Percentiles rank a stretch among this genome's conserved stretches.
Conservation (phyloP, 37 sponge, comb jelly and placozoan species). For the Oopsacas minuta region DNA sequence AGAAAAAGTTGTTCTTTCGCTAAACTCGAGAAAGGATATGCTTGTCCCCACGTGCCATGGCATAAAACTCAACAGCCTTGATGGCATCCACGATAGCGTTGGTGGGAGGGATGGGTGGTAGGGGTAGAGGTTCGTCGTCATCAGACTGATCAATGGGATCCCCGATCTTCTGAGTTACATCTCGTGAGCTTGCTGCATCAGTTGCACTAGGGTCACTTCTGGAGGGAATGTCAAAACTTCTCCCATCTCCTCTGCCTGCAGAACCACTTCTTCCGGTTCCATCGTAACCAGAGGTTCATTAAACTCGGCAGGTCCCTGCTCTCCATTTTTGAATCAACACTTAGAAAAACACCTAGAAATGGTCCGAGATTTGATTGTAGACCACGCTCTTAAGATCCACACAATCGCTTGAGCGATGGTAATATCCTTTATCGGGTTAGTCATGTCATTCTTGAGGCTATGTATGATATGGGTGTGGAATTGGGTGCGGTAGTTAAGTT, state of each 20-base stretch:
- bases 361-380: not conserved
- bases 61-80: not conserved
- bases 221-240: not conserved
- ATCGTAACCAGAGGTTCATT: not conserved
- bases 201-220: not conserved
- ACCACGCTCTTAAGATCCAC: not conserved
- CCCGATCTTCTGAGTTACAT: not conserved
- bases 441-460: not conserved
- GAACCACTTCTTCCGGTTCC: not conserved
- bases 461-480: no score
- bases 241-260: not conserved
- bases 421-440: not conserved
- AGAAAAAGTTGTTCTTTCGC: not conserved
- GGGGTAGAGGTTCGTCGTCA: not conserved
- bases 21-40: not conserved
- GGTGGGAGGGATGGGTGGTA: not conserved
- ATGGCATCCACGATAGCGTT: not conserved
- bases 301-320: not conserved
- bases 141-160: not conserved
- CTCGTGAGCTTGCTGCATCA: not conserved
- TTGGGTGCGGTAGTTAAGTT: no score
- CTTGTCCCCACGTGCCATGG: not conserved
- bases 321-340: not conserved
- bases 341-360: not conserved
- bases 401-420: not conserved